Evolutionary conservation across 2,113 vertebrate species (phyloP).

Genomic region (Lutjanus erythropterus): DNA sequence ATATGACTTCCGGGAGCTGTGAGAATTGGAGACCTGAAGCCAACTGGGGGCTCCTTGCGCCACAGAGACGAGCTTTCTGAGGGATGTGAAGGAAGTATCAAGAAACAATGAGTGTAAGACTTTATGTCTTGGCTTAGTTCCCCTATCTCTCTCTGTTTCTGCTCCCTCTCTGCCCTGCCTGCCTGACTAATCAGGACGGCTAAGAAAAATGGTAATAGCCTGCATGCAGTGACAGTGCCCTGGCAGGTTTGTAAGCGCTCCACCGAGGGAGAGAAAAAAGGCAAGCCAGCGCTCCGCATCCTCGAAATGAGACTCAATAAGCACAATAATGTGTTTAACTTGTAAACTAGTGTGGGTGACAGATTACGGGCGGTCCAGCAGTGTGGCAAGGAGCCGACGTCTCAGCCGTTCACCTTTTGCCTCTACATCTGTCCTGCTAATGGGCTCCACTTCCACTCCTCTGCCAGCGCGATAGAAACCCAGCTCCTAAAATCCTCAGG

Average conservation of each 20-base stretch:
- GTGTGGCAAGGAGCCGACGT: constrained; percentile 67
- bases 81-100: constrained; percentile 88
- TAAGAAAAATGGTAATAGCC: constrained; percentile 75
- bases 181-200: constrained; percentile 67
- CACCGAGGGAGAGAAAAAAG: constrained; percentile 35
- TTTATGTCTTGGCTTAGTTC: constrained; percentile 44
- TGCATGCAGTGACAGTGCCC: constrained; percentile 68
- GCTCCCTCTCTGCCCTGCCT: constrained; percentile 39
- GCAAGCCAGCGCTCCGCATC: constrained; percentile 55
- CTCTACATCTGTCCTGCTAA: constrained; percentile 84
- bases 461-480: constrained; percentile 56
- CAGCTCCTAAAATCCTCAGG: constrained; percentile 70
- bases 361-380: constrained; percentile 73
- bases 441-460: constrained; percentile 75
- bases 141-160: constrained; percentile 38
- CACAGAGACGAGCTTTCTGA: constrained; percentile 84
- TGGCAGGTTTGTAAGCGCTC: constrained; percentile 70
- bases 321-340: constrained; percentile 85
- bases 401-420: constrained; percentile 83
- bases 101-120: constrained; percentile 82
- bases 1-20: constrained; percentile 90
- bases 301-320: constrained; percentile 78
- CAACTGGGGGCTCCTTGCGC: constrained; percentile 75
- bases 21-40: constrained; percentile 87
- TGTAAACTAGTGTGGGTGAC: constrained; percentile 80